Conservation (phyloP, 2,888 invertebrate genomes). For the Clunio marinus region DNA sequence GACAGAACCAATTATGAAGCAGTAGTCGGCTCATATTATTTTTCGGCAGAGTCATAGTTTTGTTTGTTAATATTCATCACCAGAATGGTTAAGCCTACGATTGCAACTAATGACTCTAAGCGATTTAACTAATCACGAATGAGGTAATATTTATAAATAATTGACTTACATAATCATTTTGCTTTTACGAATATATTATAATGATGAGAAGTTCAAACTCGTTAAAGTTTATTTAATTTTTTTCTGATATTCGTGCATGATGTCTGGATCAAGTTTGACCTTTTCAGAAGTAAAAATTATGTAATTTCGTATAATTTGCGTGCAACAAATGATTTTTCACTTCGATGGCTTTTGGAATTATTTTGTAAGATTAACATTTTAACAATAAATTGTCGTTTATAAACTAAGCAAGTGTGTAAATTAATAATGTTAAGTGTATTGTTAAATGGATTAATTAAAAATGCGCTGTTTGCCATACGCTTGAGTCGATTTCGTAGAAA, state of each 20-base stretch:
- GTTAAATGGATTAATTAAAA: constrained; percentile 21
- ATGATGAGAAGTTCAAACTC: no score
- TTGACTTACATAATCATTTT: no score
- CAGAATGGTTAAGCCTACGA: neutral
- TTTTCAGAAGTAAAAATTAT: neutral
- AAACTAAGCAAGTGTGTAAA: neutral
- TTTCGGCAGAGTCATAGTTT: constrained; percentile 19
- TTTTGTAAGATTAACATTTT: neutral
- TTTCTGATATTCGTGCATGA: no score
- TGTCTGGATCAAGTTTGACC: no score
- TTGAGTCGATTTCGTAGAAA: neutral
- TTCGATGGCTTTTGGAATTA: constrained; percentile 10
- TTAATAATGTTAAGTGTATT: neutral
- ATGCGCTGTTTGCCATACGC: no score
- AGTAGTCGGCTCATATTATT: neutral
- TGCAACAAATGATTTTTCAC: constrained; percentile 21
- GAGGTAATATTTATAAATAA: no score
- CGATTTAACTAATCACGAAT: no score
- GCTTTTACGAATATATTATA: no score
- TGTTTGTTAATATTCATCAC: constrained; percentile 10
- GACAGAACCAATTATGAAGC: constrained; percentile 11
- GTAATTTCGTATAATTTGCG: constrained; percentile 18
- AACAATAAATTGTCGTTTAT: constrained; percentile 4
- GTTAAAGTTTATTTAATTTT: no score
- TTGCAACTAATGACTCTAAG: no score